Evolutionary conservation across 1,140 invertebrate genomes (phyloP).

Genomic region (Achroia grisella): DNA sequence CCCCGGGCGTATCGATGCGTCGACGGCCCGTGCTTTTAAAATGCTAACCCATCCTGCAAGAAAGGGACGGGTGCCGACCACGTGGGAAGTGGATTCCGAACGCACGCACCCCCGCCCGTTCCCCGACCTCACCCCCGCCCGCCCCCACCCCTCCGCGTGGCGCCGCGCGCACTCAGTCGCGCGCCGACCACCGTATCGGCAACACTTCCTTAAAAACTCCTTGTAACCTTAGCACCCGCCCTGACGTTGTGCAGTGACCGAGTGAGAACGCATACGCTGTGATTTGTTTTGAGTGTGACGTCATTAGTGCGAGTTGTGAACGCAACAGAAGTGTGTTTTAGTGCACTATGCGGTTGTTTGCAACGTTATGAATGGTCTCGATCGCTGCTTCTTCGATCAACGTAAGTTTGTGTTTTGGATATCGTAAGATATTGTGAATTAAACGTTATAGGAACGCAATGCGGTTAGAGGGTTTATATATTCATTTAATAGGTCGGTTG

Average conservation of each 20-base stretch:
- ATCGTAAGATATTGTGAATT: constrained; percentile 20
- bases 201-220: constrained; percentile 27
- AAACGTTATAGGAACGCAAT: constrained; percentile 21
- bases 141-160: constrained; percentile 49
- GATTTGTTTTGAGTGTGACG: constrained; percentile 60
- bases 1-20: constrained; percentile 59
- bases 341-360: constrained; percentile 65
- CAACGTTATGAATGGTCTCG: constrained; percentile 70
- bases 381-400: constrained; percentile 71
- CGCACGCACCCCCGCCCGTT: constrained; percentile 58
- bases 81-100: constrained; percentile 70
- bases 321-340: constrained; percentile 51
- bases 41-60: constrained; percentile 67
- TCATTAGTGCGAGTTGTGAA: constrained; percentile 48
- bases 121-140: constrained; percentile 19
- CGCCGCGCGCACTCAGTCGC: constrained; percentile 64
- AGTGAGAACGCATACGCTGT: constrained; percentile 48
- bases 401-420: constrained; percentile 54
- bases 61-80: constrained; percentile 58
- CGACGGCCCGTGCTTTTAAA: constrained; percentile 56
- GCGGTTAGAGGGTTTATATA: constrained; percentile 27
- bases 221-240: constrained; percentile 37
- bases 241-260: constrained; percentile 58
- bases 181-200: constrained; percentile 57
- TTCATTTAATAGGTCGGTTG: constrained; percentile 25